A percentile compares a stretch with the other conserved stretches of the same genome.
These are phyloP conservation scores for Rattus rattus DNA, from an alignment of 2,113 vertebrate genomes.

Conservation along the genomic window DNA sequence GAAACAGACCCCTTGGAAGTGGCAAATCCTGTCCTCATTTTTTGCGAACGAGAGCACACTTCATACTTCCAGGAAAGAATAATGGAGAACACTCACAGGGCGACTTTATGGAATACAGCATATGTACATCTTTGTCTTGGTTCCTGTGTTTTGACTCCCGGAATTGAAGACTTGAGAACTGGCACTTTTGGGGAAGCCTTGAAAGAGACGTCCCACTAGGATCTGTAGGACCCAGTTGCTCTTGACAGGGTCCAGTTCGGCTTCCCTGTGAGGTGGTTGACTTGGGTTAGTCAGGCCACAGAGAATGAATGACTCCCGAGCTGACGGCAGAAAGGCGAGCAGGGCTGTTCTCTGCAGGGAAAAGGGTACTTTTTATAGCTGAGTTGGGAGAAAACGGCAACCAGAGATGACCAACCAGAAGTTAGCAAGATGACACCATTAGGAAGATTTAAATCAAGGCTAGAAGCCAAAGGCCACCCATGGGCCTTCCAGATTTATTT, in stretches of 20 bases:
- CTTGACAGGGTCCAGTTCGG: not conserved
- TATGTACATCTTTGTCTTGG: not conserved
- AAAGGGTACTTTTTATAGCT: not conserved
- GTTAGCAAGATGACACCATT: not conserved
- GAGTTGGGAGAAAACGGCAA: not conserved
- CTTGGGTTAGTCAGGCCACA: not conserved
- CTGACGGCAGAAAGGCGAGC: not conserved
- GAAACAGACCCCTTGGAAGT: not conserved
- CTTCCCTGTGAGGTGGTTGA: not conserved
- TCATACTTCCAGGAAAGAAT: not conserved
- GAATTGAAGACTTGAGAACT: slow-evolving; percentile 36
- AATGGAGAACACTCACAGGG: slow-evolving; percentile 21
- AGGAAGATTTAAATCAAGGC: slow-evolving; percentile 12
- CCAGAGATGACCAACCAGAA: not conserved
- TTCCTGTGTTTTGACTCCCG: not conserved
- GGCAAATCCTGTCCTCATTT: slow-evolving; percentile 30
- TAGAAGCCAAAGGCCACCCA: not conserved
- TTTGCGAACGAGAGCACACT: slow-evolving; percentile 3
- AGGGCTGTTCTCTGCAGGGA: not conserved
- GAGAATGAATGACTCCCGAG: not conserved
- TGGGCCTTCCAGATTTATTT: not conserved
- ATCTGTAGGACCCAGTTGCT: not conserved
- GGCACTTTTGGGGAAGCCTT: not conserved
- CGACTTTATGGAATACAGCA: not conserved
- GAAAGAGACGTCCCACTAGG: not conserved